Evolutionary conservation across 1,140 invertebrate species (phyloP), one percentile per base, ranked within the genome.

Genomic region (Pseudomyrmex sp.): DNA sequence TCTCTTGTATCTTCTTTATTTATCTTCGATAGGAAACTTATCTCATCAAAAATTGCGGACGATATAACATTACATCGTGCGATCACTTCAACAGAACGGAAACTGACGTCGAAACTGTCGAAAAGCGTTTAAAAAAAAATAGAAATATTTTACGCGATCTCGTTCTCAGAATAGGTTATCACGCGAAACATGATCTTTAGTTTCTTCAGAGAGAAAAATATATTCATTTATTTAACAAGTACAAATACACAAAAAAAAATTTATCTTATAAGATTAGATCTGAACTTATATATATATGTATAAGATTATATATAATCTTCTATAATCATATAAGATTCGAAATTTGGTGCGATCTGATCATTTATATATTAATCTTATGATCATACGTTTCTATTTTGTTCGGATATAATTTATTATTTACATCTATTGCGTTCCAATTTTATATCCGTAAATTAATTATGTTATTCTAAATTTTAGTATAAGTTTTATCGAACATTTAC

Each of bases 21-120:
- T 70, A 80, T 59, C 66, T 46, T 7, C n/a, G 54, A 72, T 59
- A 48, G 35, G 76, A 80, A 80, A 80, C 66, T 80, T 80, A 50
- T 8, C 44, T 23, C 20, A 80, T 72, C 66, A 80, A 80, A 70
- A 70, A 80, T 80, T 70, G 12, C 44, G 12, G 1, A 26, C 48
- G 23, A 48, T 70, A 72, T n/a, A 56, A 56, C 35, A 18, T 10
- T 1, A 10, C 20, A 70, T n/a, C 35, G 44, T 10, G 20, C 44
- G 59, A 52, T 61, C 35, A 46, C 20, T 35, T 35, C 35, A 35
- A 35, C 5, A 35, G 35, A 35, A 35, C 35, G 7, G 0, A 35
- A 35, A 35, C 35, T 26, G 54, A 48, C n/a, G 9, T 44, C 44
- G 20, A 35, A 70, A 20, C 35, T 50, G 54, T 80, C 20, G 12